phyloP scores from a whole-genome alignment of 2,888 invertebrate genomes.

The Lamproptera curius region DNA sequence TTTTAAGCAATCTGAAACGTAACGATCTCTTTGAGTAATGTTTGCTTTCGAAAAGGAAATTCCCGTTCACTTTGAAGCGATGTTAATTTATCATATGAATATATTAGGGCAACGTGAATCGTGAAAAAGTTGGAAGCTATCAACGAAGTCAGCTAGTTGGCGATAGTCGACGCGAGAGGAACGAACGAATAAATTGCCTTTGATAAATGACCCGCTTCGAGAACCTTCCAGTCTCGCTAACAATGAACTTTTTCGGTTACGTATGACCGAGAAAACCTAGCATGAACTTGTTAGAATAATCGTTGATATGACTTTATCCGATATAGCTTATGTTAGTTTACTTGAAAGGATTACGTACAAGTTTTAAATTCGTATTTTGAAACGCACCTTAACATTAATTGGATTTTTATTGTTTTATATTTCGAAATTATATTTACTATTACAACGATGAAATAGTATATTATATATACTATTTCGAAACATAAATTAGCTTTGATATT shows the following conservation, averaged over 20 bases:
- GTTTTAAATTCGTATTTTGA: too few species aligned
- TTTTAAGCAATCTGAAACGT: not conserved
- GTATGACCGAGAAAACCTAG: conserved; percentile 1
- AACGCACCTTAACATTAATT: too few species aligned
- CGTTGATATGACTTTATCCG: not conserved
- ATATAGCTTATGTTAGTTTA: too few species aligned
- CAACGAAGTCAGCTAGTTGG: conserved; percentile 45
- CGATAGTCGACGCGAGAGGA: conserved; percentile 54
- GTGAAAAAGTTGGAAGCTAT: conserved; percentile 53
- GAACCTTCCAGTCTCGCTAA: conserved; percentile 10
- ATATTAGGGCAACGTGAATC: conserved; percentile 45
- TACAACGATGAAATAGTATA: too few species aligned
- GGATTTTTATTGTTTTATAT: too few species aligned
- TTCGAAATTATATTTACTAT: too few species aligned
- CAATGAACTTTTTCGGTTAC: conserved; percentile 6
- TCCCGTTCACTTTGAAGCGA: conserved; percentile 31
- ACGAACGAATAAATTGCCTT: conserved; percentile 52
- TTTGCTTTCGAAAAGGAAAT: conserved; percentile 1
- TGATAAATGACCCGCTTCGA: conserved; percentile 52
- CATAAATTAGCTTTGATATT: too few species aligned
- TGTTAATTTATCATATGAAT: conserved; percentile 59
- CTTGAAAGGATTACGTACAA: too few species aligned
- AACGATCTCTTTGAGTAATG: not conserved
- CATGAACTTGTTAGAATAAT: conserved; percentile 1
- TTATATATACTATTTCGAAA: too few species aligned